phyloP scores from a whole-genome alignment of 2,113 vertebrate species.

The Sigmodon hispidus region DNA sequence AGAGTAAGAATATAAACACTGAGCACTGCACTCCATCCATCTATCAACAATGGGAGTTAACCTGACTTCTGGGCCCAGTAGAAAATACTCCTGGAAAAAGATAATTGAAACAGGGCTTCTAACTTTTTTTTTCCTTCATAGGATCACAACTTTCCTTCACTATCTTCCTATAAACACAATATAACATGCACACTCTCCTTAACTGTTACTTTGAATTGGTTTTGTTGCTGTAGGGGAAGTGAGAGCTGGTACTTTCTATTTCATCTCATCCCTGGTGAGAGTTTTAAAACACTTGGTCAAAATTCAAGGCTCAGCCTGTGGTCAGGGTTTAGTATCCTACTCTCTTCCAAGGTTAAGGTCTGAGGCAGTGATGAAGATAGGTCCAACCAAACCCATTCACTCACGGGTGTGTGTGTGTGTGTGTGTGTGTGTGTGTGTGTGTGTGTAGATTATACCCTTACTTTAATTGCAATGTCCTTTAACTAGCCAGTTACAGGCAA shows the following conservation, averaged over 20 bases:
- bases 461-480: conserved; percentile 57
- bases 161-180: conserved; percentile 1
- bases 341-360: conserved; percentile 6
- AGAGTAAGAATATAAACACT: not conserved
- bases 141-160: not conserved
- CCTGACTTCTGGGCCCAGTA: not conserved
- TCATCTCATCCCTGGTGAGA: not conserved
- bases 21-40: not conserved
- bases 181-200: not conserved
- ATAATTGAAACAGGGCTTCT: not conserved
- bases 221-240: not conserved
- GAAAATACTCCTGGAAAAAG: not conserved
- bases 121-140: not conserved
- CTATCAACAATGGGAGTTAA: not conserved
- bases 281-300: conserved; percentile 45
- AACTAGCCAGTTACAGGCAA: conserved; percentile 44
- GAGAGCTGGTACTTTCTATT: not conserved
- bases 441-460: not conserved
- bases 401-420: too few relatives aligned
- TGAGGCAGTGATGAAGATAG: conserved; percentile 40
- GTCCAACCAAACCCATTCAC: not conserved
- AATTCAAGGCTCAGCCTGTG: not conserved
- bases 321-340: not conserved
- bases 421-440: too few relatives aligned
- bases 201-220: conserved; percentile 41